Percentiles rank a stretch among this genome's conserved stretches.
These are phyloP conservation scores for Tryphoninae sp. DNA, from an alignment of 2,888 invertebrate species.

Conservation along the genomic window DNA sequence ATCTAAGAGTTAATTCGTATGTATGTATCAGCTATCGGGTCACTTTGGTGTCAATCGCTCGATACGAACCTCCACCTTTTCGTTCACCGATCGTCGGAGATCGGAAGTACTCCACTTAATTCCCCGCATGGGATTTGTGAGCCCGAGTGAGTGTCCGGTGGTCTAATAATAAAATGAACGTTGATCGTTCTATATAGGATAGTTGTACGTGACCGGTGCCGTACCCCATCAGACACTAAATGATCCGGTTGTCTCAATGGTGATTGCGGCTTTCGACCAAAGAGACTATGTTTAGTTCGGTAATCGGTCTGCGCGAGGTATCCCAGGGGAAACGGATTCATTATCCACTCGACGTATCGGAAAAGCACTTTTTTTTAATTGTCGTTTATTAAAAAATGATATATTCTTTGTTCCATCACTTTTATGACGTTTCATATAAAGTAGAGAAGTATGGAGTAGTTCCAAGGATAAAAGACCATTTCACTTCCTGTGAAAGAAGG, in stretches of 20 bases:
- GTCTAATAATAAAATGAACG: slow-evolving; percentile 51
- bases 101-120: slow-evolving; percentile 42
- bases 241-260: slow-evolving; percentile 33
- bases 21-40: background rate
- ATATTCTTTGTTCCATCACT: no score
- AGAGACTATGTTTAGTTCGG: slow-evolving; percentile 12
- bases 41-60: background rate
- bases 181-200: slow-evolving; percentile 28
- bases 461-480: no score
- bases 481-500: no score
- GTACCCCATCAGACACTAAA: slow-evolving; percentile 15
- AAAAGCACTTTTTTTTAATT: no score
- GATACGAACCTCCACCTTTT: slow-evolving; percentile 29
- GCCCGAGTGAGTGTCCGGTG: slow-evolving; percentile 58
- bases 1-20: background rate
- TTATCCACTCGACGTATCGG: no score
- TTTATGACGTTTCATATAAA: no score
- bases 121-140: slow-evolving; percentile 52
- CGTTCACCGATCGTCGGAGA: slow-evolving; percentile 38
- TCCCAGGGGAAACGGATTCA: no score
- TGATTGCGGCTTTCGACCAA: background rate
- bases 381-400: no score
- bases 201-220: slow-evolving; percentile 16
- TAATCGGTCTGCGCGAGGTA: background rate
- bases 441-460: no score